Evolutionary conservation across 2,113 vertebrate genomes (phyloP).

Genomic region (Bungarus multicinctus): DNA sequence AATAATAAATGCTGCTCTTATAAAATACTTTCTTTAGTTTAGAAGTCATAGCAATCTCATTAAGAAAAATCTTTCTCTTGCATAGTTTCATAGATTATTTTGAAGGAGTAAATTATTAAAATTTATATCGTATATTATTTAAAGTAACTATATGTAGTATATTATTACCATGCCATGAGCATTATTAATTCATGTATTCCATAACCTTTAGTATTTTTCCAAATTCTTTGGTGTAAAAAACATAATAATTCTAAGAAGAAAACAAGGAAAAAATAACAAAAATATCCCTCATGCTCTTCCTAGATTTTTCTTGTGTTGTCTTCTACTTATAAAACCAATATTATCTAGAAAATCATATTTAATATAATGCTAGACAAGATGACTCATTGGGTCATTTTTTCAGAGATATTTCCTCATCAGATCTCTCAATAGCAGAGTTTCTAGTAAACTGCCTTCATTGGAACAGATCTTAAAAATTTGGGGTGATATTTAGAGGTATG

Average conservation of each 20-base stretch:
- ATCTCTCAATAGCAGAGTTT: no score
- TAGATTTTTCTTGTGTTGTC: not conserved
- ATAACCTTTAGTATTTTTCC: not conserved
- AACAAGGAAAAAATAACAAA: not conserved
- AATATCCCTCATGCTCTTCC: not conserved
- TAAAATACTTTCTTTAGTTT: not conserved
- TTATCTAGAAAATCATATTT: not conserved
- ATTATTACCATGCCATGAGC: not conserved
- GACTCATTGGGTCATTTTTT: no score
- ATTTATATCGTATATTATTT: no score
- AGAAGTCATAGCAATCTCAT: not conserved
- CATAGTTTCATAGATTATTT: not conserved
- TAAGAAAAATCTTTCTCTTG: not conserved
- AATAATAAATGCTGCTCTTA: not conserved
- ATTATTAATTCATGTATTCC: not conserved
- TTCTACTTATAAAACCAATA: not conserved
- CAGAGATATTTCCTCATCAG: no score
- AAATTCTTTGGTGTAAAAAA: not conserved
- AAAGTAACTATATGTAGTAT: no score
- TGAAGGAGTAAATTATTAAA: not conserved
- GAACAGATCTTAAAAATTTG: no score
- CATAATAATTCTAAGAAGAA: not conserved
- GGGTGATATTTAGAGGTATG: no score
- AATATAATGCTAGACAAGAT: not conserved
- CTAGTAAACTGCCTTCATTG: no score